Conservation (phyloP, 2,113 vertebrate species). For the Gobio gobio region DNA sequence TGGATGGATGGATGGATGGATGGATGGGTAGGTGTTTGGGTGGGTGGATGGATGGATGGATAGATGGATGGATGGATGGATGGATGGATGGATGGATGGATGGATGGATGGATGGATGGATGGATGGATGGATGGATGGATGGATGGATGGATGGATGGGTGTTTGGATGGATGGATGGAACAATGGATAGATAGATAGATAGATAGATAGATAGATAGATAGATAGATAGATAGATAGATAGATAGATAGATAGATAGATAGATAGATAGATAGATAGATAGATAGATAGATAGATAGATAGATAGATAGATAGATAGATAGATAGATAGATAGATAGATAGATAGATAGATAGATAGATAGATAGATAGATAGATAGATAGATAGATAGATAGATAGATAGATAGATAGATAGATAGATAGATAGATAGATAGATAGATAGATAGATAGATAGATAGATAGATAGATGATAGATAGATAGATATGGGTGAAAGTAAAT, state of each 20-base stretch:
- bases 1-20: background rate
- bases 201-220: background rate
- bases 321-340: background rate
- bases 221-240: background rate
- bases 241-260: background rate
- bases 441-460: background rate
- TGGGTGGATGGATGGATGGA: background rate
- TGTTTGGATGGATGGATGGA: background rate
- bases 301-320: background rate
- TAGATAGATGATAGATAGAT: background rate
- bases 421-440: background rate
- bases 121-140: background rate
- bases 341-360: background rate
- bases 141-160: background rate
- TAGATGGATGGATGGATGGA: background rate
- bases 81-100: background rate
- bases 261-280: too few species aligned
- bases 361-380: background rate
- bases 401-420: background rate
- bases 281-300: too few species aligned
- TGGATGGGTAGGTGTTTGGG: background rate
- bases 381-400: background rate
- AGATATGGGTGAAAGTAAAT: background rate
- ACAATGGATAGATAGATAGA: background rate
- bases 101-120: background rate